Evolutionary conservation across 2,888 invertebrate species (phyloP), one percentile per base, ranked within the genome.

Genomic region (Watsonalla cultraria): DNA sequence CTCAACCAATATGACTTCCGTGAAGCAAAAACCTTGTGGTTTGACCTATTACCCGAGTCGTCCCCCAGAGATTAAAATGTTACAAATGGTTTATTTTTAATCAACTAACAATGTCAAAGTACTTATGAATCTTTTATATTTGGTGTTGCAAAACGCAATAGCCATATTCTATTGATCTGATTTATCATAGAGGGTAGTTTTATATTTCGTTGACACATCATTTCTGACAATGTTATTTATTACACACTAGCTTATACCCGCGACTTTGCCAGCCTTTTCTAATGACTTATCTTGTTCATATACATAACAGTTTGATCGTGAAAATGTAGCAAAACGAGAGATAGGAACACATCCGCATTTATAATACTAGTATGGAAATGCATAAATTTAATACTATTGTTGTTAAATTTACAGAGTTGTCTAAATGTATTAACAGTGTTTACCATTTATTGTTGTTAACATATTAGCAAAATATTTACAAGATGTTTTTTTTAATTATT

Each of bases 21-120:
- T 9, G 94, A 94, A 76, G 93, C 95, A 0, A 86, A 92, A 62
- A 95, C 95, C 5, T 87, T 93, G 64, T 96, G 96, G 96, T 94
- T 93, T 69, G 95, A 95, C 68, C 84, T 95, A 50, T 82, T 92
- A 74, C 94, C 94, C 5, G 94, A 93, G 78, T 68, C 79, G 5
- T 64, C 82, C 45, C 82, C 85, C 6, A 78, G 78, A 70, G 88
- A 90, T 67, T 89, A 84, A 62, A 42, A 9, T 37, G 52, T 47
- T 53, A 54, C 48, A 46, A 54, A 14, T 53, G 14, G 39, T 47
- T 52, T 49, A 39, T 58, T 61, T 35, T 53, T 24, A 24, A 24
- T 24, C 24, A 24, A 57, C 52, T 59, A 57, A 55, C 56, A 54
- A 57, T 46, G 63, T 63, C 58, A 53, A 51, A 52, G 70, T 74